These are phyloP conservation scores for Callopanchax toddi DNA, from an alignment of 2,113 vertebrate species.

Conservation along the genomic window DNA sequence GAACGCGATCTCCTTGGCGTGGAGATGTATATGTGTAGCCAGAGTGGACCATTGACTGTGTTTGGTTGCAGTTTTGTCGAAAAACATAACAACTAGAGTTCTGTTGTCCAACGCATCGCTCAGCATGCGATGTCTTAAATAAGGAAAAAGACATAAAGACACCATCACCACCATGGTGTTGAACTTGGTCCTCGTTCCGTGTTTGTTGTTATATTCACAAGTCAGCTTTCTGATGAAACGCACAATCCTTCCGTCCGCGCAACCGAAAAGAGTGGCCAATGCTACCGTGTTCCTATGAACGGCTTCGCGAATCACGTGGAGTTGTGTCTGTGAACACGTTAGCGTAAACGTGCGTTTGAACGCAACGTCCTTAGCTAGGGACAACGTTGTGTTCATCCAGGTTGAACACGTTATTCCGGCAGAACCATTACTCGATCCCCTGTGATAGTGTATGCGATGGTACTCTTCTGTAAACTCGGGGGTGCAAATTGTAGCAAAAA, in stretches of 20 bases:
- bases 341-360: not conserved
- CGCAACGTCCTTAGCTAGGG: no score
- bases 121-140: not conserved
- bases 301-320: not conserved
- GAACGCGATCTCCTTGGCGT: not conserved
- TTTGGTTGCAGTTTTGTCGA: constrained; percentile 21
- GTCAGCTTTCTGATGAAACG: not conserved
- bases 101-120: not conserved
- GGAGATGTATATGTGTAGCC: not conserved
- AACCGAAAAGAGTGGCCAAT: not conserved
- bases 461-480: no score
- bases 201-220: not conserved
- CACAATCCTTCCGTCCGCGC: fast-evolving
- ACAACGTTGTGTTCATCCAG: no score
- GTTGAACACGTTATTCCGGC: no score
- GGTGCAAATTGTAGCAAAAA: no score
- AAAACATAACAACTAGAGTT: constrained; percentile 18
- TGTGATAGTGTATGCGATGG: no score
- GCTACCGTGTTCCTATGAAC: not conserved
- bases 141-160: not conserved
- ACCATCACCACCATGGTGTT: constrained; percentile 6
- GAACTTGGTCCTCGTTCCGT: not conserved
- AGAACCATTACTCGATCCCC: no score
- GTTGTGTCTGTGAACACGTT: not conserved
- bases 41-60: constrained; percentile 21